Evolutionary conservation across 2,888 invertebrate genomes (phyloP), one percentile per base, ranked within the genome.

Genomic region (Mimachlamys varia): DNA sequence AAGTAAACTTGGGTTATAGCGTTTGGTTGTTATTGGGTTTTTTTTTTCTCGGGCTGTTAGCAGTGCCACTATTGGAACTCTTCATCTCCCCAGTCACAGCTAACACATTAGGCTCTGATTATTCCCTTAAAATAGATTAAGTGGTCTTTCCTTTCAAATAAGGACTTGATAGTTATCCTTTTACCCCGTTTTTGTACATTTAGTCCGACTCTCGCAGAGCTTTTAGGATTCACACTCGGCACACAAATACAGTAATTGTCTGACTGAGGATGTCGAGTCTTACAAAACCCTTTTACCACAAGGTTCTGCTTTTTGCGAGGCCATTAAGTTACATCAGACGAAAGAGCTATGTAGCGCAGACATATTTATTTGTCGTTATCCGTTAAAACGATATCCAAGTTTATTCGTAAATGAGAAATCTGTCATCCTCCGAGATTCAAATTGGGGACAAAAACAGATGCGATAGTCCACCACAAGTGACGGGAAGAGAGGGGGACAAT

Each of bases 81-180:
- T 17, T 62, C 22, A 62, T 62, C 62, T 62, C 22, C 4, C 22
- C n/a, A 22, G 62, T 62, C 7, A 62, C 62, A n/a, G 62, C 62
- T 62, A 22, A 0, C 62, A 22, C 62, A 62, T 62, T 62, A 62
- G 62, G n/a, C n/a, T 22, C 22, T 62, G 62, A 62, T 62, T 17
- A 62, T 62, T 62, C 62, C 62, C 62, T 62, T 62, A 62, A 62
- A 62, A 62, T 62, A 62, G 62, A 62, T 62, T 62, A 62, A 62
- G 62, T 62, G 62, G 62, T 62, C 62, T 62, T 62, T 62, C 62
- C 62, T 62, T 62, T 62, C 62, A 62, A 62, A 62, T 62, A 62
- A 62, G 62, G 62, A 62, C 62, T 62, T n/a, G 62, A 62, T 62
- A 62, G 62, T 62, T 62, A 62, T 62, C 62, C 62, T 62, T n/a